phyloP scores from a whole-genome alignment of 2,888 invertebrate genomes.

The Macaria notata region DNA sequence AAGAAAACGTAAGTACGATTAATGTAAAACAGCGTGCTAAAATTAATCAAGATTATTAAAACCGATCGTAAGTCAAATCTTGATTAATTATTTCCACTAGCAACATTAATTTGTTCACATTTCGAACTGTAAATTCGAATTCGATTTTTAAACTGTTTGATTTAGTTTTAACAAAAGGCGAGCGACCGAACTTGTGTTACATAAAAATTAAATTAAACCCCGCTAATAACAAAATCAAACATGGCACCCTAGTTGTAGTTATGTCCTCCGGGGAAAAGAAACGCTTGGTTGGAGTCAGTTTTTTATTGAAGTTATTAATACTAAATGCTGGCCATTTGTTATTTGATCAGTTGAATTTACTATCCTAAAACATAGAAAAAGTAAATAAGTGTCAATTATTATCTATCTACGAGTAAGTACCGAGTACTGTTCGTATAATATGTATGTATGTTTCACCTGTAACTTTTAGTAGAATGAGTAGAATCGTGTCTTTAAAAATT shows the following conservation, averaged over 20 bases:
- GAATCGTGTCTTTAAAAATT: too few species aligned
- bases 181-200: neutral
- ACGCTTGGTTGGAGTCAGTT: conserved; percentile 7
- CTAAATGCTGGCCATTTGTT: too few species aligned
- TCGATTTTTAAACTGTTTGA: neutral
- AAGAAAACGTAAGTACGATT: neutral
- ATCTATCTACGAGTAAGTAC: too few species aligned
- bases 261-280: conserved; percentile 23
- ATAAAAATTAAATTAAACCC: conserved; percentile 12
- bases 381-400: too few species aligned
- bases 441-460: too few species aligned
- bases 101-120: conserved; percentile 6
- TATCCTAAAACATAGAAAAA: too few species aligned
- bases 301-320: neutral
- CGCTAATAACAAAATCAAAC: conserved; percentile 25
- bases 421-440: too few species aligned
- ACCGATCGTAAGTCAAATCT: conserved; percentile 3
- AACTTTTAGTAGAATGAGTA: too few species aligned
- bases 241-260: conserved; percentile 13
- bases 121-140: neutral
- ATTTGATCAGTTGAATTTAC: too few species aligned
- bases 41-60: neutral
- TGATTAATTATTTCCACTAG: conserved; percentile 12
- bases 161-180: conserved; percentile 6
- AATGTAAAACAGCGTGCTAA: neutral